These are phyloP conservation scores for Oenanthe oenanthe DNA, from an alignment of 2,113 vertebrate species.

Conservation along the genomic window DNA sequence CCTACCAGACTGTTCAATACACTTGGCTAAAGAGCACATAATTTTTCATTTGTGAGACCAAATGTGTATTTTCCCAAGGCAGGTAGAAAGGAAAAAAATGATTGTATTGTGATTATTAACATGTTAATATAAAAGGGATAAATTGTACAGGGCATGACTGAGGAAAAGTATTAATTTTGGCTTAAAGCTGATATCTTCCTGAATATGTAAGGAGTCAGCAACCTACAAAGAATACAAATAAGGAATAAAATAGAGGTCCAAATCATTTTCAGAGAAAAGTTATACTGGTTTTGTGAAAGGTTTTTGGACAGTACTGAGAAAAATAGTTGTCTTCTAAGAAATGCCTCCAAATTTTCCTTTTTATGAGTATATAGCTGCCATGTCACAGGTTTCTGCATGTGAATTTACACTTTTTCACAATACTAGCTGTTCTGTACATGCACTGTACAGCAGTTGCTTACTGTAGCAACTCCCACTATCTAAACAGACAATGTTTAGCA, in stretches of 20 bases:
- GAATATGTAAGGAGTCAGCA: neutral
- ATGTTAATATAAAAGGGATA: neutral
- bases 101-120: neutral
- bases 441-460: neutral
- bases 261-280: neutral
- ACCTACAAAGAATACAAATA: neutral
- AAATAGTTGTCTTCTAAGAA: neutral
- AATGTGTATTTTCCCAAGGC: neutral
- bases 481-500: neutral
- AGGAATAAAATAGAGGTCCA: neutral
- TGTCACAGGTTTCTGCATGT: neutral
- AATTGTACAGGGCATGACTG: neutral
- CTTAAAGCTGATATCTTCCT: neutral
- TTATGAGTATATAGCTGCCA: neutral
- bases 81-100: neutral
- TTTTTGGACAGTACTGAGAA: neutral
- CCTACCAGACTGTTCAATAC: neutral
- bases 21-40: neutral
- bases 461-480: neutral
- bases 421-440: neutral
- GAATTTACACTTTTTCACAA: neutral
- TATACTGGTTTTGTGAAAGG: neutral
- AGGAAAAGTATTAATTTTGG: slow-evolving; percentile 5
- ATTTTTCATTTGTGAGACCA: neutral
- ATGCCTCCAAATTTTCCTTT: neutral